Base-by-base conservation (phyloP, 1,140 invertebrate genomes). In the Drosophila watanabei region DNA sequence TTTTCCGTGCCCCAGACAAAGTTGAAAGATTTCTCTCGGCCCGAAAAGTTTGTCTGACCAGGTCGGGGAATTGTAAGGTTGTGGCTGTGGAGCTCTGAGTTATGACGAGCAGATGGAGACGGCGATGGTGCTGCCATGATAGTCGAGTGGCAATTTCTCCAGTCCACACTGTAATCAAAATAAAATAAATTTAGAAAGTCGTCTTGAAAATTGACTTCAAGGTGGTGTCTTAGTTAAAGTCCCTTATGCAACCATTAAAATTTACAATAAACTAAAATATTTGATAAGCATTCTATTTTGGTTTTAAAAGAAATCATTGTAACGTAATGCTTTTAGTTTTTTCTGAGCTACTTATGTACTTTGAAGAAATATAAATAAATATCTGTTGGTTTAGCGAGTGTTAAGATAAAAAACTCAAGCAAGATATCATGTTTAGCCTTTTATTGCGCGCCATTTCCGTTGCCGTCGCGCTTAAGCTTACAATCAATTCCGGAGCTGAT, bases 31-130 rank as follows among this genome's bases (percentile, higher is more conserved):
- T 72, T 73, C 37, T n/a, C 37, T 18, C 32, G 39, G 52, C 69
- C 30, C 46, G 32, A 13, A 64, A 75, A 75, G 58, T 75, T 75
- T 60, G 68, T 45, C 68, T 60, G 70, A 72, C 68, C 68, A 73
- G 54, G 49, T 56, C 68, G 14, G 68, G 49, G 45, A 73, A 73
- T 61, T 73, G 45, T 13, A 24, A 18, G 10, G 16, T 14, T 14
- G n/a, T 20, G 24, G 18, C 37, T 8, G 8, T 41, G 24, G 32
- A 56, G 16, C 11, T 62, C 39, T 32, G 46, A 73, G 24, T 73
- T 73, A 73, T 73, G 70, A 35, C 39, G 28, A 35, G 5, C 51
- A 45, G 39, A 33, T 37, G 32, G 37, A 39, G 18, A 33, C 16
- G 7, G 37, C 24, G 37, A 45, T 45, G 63, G 58, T 62, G 46